Conservation (phyloP, 2,113 vertebrate genomes). For the Nerophis ophidion region DNA sequence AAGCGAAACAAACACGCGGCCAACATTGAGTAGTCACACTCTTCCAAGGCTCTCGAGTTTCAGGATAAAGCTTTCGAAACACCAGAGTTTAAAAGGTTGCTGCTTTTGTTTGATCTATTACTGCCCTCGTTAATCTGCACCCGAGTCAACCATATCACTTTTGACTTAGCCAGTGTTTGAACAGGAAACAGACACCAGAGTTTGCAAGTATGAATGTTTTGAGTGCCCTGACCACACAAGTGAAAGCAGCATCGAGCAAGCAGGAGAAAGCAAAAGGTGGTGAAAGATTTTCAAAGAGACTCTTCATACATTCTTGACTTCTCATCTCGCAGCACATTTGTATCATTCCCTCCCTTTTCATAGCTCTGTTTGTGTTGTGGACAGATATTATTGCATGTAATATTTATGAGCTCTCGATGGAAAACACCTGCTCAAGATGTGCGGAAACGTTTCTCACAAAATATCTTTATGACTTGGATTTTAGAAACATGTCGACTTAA, state of each 20-base stretch:
- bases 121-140: constrained; percentile 6
- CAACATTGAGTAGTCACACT: constrained; percentile 20
- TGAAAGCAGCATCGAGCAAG: too few species aligned
- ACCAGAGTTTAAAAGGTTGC: background rate
- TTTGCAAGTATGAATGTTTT: background rate
- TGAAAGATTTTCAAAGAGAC: constrained; percentile 1
- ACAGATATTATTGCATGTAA: background rate
- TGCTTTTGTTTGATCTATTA: constrained; percentile 9
- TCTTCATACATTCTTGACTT: constrained; percentile 5
- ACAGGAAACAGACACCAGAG: constrained; percentile 22
- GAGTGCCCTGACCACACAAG: background rate
- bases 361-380: constrained; percentile 2
- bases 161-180: background rate
- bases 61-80: constrained; percentile 31
- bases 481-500: too few species aligned
- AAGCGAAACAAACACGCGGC: constrained; percentile 18
- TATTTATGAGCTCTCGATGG: background rate
- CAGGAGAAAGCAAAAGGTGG: background rate
- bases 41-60: constrained; percentile 28
- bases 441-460: too few species aligned
- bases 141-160: background rate
- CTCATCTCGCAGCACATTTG: background rate
- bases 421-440: background rate
- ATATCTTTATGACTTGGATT: too few species aligned
- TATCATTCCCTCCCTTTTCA: background rate